A percentile compares a stretch with the other conserved stretches of the same genome.
phyloP scores from a whole-genome alignment of 2,888 invertebrate genomes.

The Apeira syringaria region DNA sequence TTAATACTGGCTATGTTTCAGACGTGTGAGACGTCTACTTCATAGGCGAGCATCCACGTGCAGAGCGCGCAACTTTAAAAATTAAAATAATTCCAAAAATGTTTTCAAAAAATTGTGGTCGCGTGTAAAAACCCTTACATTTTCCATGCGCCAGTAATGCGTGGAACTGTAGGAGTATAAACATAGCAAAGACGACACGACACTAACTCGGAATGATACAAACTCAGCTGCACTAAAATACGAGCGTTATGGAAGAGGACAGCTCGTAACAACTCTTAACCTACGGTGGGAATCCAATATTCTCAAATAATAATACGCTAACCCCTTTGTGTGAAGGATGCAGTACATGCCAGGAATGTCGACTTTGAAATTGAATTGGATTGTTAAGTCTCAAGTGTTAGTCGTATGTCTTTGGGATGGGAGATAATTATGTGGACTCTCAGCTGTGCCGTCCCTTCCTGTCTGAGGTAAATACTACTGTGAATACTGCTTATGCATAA shows the following conservation, averaged over 20 bases:
- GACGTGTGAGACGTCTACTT: too few species aligned
- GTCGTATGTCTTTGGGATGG: too few species aligned
- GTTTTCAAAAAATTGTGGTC: conserved; percentile 14
- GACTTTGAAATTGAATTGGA: conserved; percentile 2
- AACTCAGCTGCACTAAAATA: conserved; percentile 19
- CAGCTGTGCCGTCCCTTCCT: too few species aligned
- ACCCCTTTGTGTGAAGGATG: conserved; percentile 5
- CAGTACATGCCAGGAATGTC: background rate
- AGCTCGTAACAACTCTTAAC: conserved; percentile 3
- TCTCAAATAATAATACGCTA: conserved; percentile 2
- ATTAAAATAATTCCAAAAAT: too few species aligned
- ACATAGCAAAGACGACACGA: conserved; percentile 20
- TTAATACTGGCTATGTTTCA: too few species aligned
- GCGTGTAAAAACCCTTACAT: conserved; percentile 11
- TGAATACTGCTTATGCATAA: too few species aligned
- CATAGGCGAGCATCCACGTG: too few species aligned
- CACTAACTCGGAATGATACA: conserved; percentile 20
- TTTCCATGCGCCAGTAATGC: conserved; percentile 22
- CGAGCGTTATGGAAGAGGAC: conserved; percentile 10
- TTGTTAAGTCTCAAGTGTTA: background rate
- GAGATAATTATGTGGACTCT: too few species aligned
- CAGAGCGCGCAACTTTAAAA: too few species aligned
- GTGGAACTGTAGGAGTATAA: conserved; percentile 19
- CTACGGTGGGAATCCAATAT: conserved; percentile 11
- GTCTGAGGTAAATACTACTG: too few species aligned